Conservation (phyloP, 2,113 vertebrate genomes). For the Bubo blakistoni region DNA sequence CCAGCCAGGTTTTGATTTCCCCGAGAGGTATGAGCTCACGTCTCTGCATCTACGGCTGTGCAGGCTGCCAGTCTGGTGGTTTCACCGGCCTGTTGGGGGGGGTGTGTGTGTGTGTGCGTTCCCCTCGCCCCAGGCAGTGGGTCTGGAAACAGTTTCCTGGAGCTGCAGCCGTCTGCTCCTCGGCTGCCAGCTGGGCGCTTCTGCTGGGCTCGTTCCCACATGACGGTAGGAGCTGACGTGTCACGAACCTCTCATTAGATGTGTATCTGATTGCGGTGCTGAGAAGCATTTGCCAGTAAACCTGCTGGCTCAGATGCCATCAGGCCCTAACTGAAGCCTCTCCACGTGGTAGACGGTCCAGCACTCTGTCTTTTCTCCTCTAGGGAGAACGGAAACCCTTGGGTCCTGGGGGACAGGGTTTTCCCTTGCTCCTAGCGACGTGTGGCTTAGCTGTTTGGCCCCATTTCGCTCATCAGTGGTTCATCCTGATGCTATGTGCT, state of each 20-base stretch:
- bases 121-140: background rate
- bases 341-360: accelerated
- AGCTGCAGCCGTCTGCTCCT: background rate
- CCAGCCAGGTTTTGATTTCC: background rate
- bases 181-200: background rate
- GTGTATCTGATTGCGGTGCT: background rate
- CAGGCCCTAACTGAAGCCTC: background rate
- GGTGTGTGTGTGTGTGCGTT: background rate
- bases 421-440: background rate
- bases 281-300: background rate
- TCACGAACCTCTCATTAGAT: background rate
- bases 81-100: accelerated
- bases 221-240: background rate
- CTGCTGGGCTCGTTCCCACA: background rate
- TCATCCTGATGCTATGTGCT: background rate
- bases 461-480: background rate
- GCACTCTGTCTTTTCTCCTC: background rate
- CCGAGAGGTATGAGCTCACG: background rate
- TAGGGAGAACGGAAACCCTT: background rate
- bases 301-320: background rate
- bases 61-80: background rate
- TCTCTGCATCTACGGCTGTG: accelerated
- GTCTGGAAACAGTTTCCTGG: background rate
- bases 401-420: background rate
- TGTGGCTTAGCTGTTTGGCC: background rate